Conservation (phyloP, 2,888 invertebrate species). For the Pristionchus mayeri region DNA sequence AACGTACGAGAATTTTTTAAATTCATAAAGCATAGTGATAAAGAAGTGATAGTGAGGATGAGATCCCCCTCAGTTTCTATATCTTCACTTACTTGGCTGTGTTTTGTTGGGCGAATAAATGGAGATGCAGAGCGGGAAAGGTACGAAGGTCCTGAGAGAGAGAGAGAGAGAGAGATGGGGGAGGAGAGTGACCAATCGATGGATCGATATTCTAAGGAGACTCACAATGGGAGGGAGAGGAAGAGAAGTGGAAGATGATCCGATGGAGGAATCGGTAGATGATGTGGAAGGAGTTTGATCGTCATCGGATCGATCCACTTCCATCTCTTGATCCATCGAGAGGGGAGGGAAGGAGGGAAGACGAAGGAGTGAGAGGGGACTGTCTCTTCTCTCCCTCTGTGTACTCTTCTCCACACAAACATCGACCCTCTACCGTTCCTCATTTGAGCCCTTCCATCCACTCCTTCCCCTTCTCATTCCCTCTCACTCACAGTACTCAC, state of each 20-base stretch:
- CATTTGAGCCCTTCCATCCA: constrained; percentile 34
- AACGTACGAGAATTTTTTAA: background rate
- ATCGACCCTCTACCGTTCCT: constrained; percentile 34
- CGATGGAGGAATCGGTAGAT: background rate
- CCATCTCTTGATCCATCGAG: background rate
- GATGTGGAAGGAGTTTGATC: constrained; percentile 27
- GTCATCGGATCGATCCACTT: constrained; percentile 23
- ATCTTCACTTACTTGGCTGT: constrained; percentile 6
- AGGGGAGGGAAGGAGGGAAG: background rate
- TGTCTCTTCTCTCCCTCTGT: constrained; percentile 43
- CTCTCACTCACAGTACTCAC: background rate
- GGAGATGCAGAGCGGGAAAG: constrained; percentile 20
- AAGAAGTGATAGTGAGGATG: background rate
- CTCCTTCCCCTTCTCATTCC: background rate
- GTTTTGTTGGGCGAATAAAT: background rate
- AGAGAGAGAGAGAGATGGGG: no score
- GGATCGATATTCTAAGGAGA: background rate
- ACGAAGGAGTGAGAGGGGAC: constrained; percentile 19
- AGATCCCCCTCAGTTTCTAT: background rate
- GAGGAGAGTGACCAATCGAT: constrained; percentile 16
- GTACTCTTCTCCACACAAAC: constrained; percentile 18
- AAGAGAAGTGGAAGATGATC: background rate
- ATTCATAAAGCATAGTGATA: background rate
- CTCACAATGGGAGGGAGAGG: constrained; percentile 17
- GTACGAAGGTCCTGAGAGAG: background rate